Evolutionary conservation across 2,113 vertebrate genomes (phyloP).

Genomic region (Acanthisitta chloris): DNA sequence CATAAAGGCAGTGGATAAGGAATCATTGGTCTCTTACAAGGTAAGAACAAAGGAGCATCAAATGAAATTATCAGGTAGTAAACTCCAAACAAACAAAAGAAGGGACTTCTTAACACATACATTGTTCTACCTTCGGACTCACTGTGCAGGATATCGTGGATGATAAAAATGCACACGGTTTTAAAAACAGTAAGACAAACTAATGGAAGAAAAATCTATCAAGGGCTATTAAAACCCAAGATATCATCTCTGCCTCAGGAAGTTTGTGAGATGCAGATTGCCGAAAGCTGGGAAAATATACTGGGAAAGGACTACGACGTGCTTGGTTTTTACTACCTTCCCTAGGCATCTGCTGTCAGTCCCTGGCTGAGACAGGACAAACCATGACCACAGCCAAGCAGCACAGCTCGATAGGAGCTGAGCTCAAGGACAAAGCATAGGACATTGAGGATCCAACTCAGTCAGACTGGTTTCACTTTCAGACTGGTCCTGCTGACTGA

Average conservation of each 20-base stretch:
- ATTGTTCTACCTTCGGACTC: neutral
- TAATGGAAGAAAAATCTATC: constrained; percentile 51
- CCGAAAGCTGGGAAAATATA: constrained; percentile 41
- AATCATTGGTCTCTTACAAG: constrained; percentile 42
- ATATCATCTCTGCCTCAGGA: constrained; percentile 56
- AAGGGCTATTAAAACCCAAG: constrained; percentile 16
- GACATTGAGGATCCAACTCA: rapidly evolving
- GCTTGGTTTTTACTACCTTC: neutral
- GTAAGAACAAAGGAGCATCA: constrained; percentile 21
- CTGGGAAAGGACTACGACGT: neutral
- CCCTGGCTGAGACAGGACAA: neutral
- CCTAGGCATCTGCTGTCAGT: neutral
- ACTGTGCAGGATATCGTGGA: neutral
- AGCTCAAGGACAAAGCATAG: rapidly evolving
- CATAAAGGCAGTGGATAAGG: neutral
- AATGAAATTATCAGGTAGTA: constrained; percentile 11
- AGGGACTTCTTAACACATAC: neutral
- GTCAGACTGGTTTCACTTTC: neutral
- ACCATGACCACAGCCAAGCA: neutral
- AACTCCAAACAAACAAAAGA: constrained; percentile 22
- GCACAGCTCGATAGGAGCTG: rapidly evolving
- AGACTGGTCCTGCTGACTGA: neutral
- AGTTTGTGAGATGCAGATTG: constrained; percentile 51
- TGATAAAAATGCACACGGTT: neutral
- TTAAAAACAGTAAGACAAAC: constrained; percentile 28